Evolutionary conservation across 2,888 invertebrate species (phyloP), one percentile per base, ranked within the genome.

Genomic region (Leucoma salicis): DNA sequence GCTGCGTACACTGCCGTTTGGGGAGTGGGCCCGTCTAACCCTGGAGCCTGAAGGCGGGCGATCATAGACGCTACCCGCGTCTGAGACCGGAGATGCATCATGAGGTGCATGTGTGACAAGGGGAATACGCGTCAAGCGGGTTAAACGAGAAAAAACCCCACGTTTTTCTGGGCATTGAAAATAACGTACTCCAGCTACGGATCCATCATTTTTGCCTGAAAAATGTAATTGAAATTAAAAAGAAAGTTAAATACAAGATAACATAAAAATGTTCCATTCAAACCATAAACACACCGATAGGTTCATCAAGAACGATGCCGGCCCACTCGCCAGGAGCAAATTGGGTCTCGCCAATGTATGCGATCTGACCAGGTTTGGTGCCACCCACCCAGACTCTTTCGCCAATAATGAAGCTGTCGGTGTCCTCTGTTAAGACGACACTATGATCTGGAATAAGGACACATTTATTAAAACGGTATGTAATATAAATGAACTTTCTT

Each of bases 241-340:
- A 27, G 27, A 2, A 27, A 21, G 4, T 27, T 27, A 10, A 27
- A 27, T n/a, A 10, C 27, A 11, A n/a, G n/a, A 27, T 6, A 27
- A n/a, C 11, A 21, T n/a, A 2, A n/a, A 10, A n/a, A 11, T 27
- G 2, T 11, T 10, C 8, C 2, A n/a, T 27, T 27, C 7, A 27
- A 27, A 10, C 14, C 1, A 8, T 32, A 28, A 32, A 35, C 89
- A 88, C 91, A 95, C 99, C 99, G 68, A 96, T 95, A 28, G 97
- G 94, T 62, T 98, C 97, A 81, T 99, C 99, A 58, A 99, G 93
- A 48, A 97, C 99, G 46, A 99, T 94, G 35, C 99, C 99, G 35
- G 98, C 99, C 99, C 99, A 99, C 57, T 99, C 97, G 46, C 99
- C 99, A 13, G 97, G 97, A 11, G 98, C 99, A 88, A 99, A 99